Evolutionary conservation across 2,797 vertebrate species (phyloP).

Genomic region (Aplochiton taeniatus): DNA sequence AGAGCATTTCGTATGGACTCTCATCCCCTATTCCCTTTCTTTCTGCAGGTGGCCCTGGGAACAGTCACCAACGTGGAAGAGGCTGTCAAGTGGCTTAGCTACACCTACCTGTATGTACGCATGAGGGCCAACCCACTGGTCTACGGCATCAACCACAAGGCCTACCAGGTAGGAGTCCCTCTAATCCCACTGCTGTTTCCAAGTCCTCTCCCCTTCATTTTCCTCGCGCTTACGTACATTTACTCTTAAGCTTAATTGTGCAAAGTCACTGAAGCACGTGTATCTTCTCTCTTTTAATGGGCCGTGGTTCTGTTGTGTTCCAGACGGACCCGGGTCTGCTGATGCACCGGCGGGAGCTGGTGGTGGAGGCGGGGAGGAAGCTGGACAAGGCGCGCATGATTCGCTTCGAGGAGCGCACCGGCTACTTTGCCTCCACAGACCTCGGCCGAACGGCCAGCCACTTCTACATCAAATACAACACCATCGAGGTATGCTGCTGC

Average conservation of each 20-base stretch:
- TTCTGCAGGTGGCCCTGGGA: slow-evolving; percentile 87
- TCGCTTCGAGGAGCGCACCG: slow-evolving; percentile 94
- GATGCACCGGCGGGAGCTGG: slow-evolving; percentile 89
- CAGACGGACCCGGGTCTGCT: slow-evolving; percentile 91
- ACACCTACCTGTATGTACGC: slow-evolving; percentile 96
- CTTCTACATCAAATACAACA: slow-evolving; percentile 98
- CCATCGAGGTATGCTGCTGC: slow-evolving; percentile 86
- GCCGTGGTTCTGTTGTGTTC: slow-evolving; percentile 13
- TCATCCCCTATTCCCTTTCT: slow-evolving; percentile 1
- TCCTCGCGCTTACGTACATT: slow-evolving; percentile 41
- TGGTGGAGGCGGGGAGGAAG: slow-evolving; percentile 89
- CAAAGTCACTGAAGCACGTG: too few species aligned
- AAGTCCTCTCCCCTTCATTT: too few species aligned
- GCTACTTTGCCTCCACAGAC: slow-evolving; percentile 95
- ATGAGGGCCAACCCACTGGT: slow-evolving; percentile 97
- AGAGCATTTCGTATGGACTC: slow-evolving; percentile 24
- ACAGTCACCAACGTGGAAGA: slow-evolving; percentile 97
- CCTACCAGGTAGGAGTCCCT: slow-evolving; percentile 87
- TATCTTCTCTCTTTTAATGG: neutral
- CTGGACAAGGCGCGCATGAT: slow-evolving; percentile 96
- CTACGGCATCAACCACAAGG: slow-evolving; percentile 96
- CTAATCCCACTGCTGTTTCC: neutral
- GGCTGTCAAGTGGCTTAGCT: slow-evolving; percentile 98
- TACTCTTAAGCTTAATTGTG: too few species aligned
- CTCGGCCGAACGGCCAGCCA: slow-evolving; percentile 95